phyloP scores from a whole-genome alignment of 2,888 invertebrate genomes.

The Apamea monoglypha region DNA sequence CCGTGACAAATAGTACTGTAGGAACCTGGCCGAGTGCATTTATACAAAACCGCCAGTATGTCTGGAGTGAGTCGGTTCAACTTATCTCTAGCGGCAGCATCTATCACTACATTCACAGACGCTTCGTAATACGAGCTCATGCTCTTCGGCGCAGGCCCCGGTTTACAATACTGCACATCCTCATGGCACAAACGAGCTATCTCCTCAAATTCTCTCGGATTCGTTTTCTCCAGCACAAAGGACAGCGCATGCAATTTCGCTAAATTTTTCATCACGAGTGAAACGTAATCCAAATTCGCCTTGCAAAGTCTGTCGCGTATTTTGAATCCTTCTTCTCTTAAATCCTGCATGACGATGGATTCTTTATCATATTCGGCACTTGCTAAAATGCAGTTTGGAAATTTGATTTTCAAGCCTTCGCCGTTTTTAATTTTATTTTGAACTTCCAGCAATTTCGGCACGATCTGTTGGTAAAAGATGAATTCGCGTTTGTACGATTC shows the following conservation, averaged over 20 bases:
- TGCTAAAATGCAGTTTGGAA: conserved; percentile 78
- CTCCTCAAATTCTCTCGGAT: conserved; percentile 72
- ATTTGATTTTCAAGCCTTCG: conserved; percentile 82
- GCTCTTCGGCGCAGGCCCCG: conserved; percentile 72
- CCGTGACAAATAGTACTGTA: conserved; percentile 81
- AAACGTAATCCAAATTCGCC: conserved; percentile 74
- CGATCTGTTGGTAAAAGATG: conserved; percentile 71
- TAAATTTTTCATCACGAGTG: conserved; percentile 79
- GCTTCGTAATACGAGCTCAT: conserved; percentile 77
- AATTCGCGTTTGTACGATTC: conserved; percentile 78
- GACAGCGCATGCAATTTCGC: conserved; percentile 83
- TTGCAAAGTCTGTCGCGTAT: conserved; percentile 74
- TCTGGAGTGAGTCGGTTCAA: conserved; percentile 72
- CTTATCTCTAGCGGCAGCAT: conserved; percentile 71
- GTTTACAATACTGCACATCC: conserved; percentile 79
- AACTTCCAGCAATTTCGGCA: conserved; percentile 75
- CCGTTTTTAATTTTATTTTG: conserved; percentile 76
- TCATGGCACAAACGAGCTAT: conserved; percentile 72
- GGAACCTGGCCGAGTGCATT: conserved; percentile 72
- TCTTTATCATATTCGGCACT: conserved; percentile 77
- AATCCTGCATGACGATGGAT: conserved; percentile 70
- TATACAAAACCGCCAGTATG: conserved; percentile 75
- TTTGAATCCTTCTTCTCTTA: conserved; percentile 65
- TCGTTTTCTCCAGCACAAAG: conserved; percentile 74
- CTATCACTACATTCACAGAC: conserved; percentile 76